These are phyloP conservation scores for Drosophila maculinotata DNA, from an alignment of 2,888 invertebrate species.

Conservation along the genomic window DNA sequence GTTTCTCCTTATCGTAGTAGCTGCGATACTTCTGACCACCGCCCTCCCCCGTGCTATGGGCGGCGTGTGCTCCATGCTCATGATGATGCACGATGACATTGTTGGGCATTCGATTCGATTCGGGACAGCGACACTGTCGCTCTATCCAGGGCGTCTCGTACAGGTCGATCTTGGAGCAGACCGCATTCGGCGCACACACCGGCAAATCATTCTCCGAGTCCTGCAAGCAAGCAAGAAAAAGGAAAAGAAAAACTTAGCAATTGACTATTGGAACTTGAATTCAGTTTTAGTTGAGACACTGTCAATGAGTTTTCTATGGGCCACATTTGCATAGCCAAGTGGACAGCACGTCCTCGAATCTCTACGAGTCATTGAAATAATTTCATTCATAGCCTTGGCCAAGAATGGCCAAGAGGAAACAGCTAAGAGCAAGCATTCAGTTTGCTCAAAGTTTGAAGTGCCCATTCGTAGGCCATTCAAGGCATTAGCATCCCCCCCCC, in stretches of 20 bases:
- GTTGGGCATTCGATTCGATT: slow-evolving; percentile 82
- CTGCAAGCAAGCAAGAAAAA: slow-evolving; percentile 86
- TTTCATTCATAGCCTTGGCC: slow-evolving; percentile 35
- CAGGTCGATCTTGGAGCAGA: slow-evolving; percentile 94
- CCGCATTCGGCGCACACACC: slow-evolving; percentile 91
- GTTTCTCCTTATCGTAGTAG: slow-evolving; percentile 79
- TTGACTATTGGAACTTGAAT: slow-evolving; percentile 8
- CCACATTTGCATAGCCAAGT: slow-evolving; percentile 47
- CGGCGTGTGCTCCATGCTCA: slow-evolving; percentile 26
- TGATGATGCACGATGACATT: slow-evolving; percentile 77
- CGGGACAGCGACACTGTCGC: slow-evolving; percentile 92
- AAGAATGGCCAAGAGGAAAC: neutral
- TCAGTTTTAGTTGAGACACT: slow-evolving; percentile 3
- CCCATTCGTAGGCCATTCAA: slow-evolving; percentile 22
- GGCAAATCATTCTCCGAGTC: slow-evolving; percentile 92
- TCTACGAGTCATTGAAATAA: slow-evolving; percentile 40
- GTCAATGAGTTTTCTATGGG: slow-evolving; percentile 5
- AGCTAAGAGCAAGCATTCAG: slow-evolving; percentile 13
- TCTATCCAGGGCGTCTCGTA: slow-evolving; percentile 95
- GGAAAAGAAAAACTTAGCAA: slow-evolving; percentile 13
- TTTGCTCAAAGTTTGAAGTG: slow-evolving; percentile 35
- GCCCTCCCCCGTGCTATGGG: slow-evolving; percentile 25
- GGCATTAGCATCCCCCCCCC: slow-evolving; percentile 7
- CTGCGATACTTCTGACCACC: slow-evolving; percentile 77
- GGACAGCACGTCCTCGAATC: slow-evolving; percentile 22